These are phyloP conservation scores for Onychostruthus taczanowskii DNA, from an alignment of 2,113 vertebrate species.

Conservation along the genomic window DNA sequence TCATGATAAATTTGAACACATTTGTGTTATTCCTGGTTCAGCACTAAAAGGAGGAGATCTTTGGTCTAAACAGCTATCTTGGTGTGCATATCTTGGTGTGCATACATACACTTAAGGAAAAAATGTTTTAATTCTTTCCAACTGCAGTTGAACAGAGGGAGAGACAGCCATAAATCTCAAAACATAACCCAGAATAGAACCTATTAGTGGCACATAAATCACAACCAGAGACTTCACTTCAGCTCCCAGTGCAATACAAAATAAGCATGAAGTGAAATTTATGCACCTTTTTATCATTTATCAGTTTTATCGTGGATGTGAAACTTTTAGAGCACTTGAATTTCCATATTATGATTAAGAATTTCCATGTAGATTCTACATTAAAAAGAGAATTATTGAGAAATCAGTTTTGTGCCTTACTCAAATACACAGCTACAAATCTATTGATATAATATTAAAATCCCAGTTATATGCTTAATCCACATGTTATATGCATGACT, in stretches of 20 bases:
- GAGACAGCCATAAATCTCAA: conserved; percentile 30
- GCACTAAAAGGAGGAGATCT: not conserved
- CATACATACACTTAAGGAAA: not conserved
- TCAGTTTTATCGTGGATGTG: not conserved
- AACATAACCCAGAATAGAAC: not conserved
- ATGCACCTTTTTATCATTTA: not conserved
- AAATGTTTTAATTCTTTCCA: not conserved
- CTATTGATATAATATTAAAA: not conserved
- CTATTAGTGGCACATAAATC: conserved; percentile 25
- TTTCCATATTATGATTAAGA: not conserved
- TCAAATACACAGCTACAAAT: not conserved
- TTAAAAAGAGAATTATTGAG: not conserved
- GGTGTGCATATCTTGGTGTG: not conserved
- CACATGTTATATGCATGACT: not conserved
- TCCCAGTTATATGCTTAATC: not conserved
- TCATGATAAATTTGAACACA: not conserved
- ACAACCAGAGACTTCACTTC: not conserved
- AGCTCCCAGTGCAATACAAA: not conserved
- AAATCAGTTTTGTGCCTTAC: not conserved
- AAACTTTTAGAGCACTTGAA: not conserved
- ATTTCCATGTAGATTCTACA: not conserved
- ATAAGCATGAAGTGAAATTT: not conserved
- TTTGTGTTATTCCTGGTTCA: not conserved
- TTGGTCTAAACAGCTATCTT: not conserved
- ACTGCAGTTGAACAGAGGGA: not conserved